Percentiles rank a stretch among this genome's conserved stretches.
Conservation (phyloP, 2,113 vertebrate genomes). For the Oryzias javanicus region DNA sequence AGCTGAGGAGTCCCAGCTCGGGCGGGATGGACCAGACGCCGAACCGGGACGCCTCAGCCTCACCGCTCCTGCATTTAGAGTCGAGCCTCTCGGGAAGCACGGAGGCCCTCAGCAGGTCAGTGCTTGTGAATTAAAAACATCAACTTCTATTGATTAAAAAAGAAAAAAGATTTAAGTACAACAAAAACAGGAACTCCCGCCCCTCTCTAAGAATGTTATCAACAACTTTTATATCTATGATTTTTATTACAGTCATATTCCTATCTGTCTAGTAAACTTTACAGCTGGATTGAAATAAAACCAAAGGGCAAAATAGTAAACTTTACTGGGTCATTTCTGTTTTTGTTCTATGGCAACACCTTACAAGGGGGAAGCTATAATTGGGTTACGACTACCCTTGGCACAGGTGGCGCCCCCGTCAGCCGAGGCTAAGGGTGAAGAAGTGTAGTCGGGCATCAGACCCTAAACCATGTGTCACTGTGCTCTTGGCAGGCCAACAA, state of each 20-base stretch:
- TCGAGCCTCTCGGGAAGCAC: constrained; percentile 36
- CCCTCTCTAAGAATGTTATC: too few species aligned
- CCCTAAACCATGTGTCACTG: constrained; percentile 18
- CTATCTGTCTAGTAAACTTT: too few species aligned
- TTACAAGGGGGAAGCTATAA: neutral
- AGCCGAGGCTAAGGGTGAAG: constrained; percentile 32
- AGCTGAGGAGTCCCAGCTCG: constrained; percentile 32
- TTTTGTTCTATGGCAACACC: neutral
- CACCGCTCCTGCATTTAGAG: neutral
- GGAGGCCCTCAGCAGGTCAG: constrained; percentile 66
- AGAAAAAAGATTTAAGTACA: too few species aligned
- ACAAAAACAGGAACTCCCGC: too few species aligned
- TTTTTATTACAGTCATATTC: too few species aligned
- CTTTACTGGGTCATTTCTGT: neutral
- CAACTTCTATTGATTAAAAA: neutral
- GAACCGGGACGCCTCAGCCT: neutral
- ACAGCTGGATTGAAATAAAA: neutral
- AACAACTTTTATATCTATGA: too few species aligned
- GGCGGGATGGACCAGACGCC: constrained; percentile 50
- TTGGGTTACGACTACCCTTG: constrained; percentile 40
- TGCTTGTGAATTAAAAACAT: constrained; percentile 6
- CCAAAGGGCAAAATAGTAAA: neutral
- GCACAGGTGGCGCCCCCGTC: constrained; percentile 17
- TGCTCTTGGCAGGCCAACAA: constrained; percentile 51
- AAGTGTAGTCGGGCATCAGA: constrained; percentile 35